A percentile compares a stretch with the other conserved stretches of the same genome.
These are phyloP conservation scores for Ameiurus melas DNA, from an alignment of 2,113 vertebrate species.

Conservation along the genomic window DNA sequence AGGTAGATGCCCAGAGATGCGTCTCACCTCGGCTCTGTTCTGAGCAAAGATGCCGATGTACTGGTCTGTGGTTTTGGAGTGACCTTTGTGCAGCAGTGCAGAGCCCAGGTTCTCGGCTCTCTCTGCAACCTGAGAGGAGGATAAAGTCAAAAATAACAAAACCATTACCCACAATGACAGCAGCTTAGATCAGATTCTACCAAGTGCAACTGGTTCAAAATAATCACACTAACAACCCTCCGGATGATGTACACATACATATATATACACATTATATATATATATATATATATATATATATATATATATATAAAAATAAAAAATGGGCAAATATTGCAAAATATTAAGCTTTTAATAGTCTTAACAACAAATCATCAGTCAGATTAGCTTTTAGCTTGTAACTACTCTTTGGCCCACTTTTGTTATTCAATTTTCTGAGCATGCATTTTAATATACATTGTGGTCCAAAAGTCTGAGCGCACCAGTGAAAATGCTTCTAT, in stretches of 20 bases:
- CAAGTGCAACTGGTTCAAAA: neutral
- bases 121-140: conserved; percentile 73
- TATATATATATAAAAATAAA: too few species aligned
- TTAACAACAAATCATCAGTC: too few species aligned
- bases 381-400: neutral
- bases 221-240: neutral
- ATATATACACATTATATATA: too few species aligned
- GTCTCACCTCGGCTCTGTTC: conserved; percentile 88
- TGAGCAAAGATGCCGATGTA: conserved; percentile 90
- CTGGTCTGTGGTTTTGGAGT: conserved; percentile 69
- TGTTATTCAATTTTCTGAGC: neutral
- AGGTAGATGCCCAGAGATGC: neutral
- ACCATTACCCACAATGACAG: neutral
- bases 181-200: neutral
- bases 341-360: too few species aligned
- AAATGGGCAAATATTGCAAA: too few species aligned
- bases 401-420: neutral
- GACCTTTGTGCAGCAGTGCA: conserved; percentile 83
- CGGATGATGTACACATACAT: too few species aligned
- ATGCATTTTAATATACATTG: neutral
- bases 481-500: neutral
- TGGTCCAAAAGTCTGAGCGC: neutral
- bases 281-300: too few species aligned
- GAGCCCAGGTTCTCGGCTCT: conserved; percentile 83
- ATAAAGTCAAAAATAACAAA: conserved; percentile 9